Evolutionary conservation across 2,113 vertebrate genomes (phyloP).

Genomic region (Todiramphus saurophagus): DNA sequence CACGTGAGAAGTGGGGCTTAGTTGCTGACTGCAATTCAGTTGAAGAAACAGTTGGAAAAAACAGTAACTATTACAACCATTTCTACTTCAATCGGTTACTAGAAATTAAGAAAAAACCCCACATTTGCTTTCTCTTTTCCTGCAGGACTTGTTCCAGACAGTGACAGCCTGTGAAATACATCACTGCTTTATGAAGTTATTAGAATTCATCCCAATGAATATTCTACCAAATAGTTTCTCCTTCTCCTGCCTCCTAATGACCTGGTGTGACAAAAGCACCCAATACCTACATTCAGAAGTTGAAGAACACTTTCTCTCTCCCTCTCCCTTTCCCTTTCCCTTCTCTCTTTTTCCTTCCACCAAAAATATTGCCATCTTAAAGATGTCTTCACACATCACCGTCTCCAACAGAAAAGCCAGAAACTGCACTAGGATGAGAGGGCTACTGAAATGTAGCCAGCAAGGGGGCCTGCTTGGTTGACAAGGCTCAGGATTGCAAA

Average conservation of each 20-base stretch:
- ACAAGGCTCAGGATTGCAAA: neutral
- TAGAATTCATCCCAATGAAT: neutral
- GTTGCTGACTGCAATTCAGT: neutral
- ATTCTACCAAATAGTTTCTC: neutral
- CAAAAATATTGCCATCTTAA: neutral
- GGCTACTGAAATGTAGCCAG: neutral
- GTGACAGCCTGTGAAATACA: neutral
- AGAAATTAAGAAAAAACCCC: neutral
- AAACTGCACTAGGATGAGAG: neutral
- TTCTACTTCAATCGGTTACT: neutral
- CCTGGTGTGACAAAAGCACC: neutral
- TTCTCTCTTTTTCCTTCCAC: neutral
- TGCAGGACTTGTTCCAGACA: neutral
- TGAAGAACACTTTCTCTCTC: neutral
- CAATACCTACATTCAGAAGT: neutral
- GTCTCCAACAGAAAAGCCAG: neutral
- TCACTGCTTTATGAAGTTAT: neutral
- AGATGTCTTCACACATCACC: neutral
- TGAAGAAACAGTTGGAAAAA: neutral
- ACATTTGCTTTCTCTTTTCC: neutral
- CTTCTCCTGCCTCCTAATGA: neutral
- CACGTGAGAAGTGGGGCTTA: neutral
- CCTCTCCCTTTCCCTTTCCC: too few species aligned
- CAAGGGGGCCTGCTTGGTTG: neutral
- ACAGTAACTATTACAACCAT: neutral